Conservation (phyloP, 2,113 vertebrate species). For the Glaucidium brasilianum region DNA sequence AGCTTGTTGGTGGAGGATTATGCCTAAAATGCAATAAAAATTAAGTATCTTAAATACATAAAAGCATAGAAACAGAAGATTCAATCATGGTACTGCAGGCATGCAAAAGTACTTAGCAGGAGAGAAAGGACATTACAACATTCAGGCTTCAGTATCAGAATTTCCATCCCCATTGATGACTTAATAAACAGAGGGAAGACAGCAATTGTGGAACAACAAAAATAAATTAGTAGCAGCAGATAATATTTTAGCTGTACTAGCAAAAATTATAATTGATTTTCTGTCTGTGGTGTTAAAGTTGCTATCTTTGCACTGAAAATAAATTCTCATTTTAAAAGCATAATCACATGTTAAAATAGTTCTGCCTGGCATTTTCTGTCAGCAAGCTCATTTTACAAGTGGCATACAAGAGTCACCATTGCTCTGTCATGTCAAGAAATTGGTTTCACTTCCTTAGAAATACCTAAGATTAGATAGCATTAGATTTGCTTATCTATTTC, state of each 20-base stretch:
- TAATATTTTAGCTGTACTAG: conserved; percentile 48
- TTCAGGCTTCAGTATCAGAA: neutral
- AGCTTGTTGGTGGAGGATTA: neutral
- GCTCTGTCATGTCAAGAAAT: neutral
- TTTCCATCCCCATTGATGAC: neutral
- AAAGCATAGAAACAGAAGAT: neutral
- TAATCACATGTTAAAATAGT: neutral
- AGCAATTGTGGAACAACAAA: neutral
- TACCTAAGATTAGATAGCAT: neutral
- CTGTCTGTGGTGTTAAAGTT: conserved; percentile 42
- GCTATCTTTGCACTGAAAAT: conserved; percentile 33
- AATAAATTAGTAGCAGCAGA: conserved; percentile 37
- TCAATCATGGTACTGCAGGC: neutral
- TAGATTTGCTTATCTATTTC: neutral
- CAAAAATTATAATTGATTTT: conserved; percentile 64
- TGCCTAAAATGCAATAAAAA: neutral
- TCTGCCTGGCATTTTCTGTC: conserved; percentile 9
- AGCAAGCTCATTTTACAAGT: neutral
- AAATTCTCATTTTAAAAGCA: conserved; percentile 21
- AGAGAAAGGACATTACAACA: neutral
- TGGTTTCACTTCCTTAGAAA: neutral
- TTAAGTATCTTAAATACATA: neutral
- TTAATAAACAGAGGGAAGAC: neutral
- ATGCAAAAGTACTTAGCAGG: neutral
- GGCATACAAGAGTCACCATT: neutral